phyloP scores from a whole-genome alignment of 1,140 invertebrate species.

The Hydropsyche tenuis region DNA sequence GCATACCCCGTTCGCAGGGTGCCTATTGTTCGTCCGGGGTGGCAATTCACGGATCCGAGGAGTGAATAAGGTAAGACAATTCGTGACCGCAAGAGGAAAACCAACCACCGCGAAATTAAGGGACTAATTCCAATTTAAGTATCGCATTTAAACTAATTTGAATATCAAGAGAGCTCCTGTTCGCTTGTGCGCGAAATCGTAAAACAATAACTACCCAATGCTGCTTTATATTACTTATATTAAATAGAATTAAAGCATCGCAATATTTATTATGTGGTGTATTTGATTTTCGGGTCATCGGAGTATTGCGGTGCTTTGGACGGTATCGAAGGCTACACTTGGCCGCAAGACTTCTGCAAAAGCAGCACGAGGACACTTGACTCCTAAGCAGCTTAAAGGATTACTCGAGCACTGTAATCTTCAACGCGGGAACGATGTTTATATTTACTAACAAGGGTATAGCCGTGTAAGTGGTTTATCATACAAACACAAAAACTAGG shows the following conservation, averaged over 20 bases:
- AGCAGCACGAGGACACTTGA: constrained; percentile 34
- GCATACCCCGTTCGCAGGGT: background rate
- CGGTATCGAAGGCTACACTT: background rate
- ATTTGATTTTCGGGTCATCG: background rate
- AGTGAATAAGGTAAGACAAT: constrained; percentile 29
- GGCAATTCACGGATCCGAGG: constrained; percentile 15
- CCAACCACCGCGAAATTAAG: constrained; percentile 28
- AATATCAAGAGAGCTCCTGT: constrained; percentile 12
- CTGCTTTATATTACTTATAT: too few relatives aligned
- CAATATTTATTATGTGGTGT: too few relatives aligned
- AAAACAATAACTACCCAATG: constrained; percentile 2
- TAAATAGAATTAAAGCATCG: too few relatives aligned
- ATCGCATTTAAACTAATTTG: constrained; percentile 28
- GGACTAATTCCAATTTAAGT: constrained; percentile 27
- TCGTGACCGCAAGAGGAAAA: constrained; percentile 28
- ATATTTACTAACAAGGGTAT: constrained; percentile 49
- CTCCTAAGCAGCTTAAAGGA: constrained; percentile 49
- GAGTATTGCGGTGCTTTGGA: background rate
- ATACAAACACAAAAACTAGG: constrained; percentile 31
- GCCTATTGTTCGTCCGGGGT: background rate
- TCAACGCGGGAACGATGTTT: constrained; percentile 43
- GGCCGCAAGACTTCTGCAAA: constrained; percentile 16
- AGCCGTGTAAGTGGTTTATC: constrained; percentile 43
- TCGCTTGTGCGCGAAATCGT: constrained; percentile 8
- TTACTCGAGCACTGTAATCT: constrained; percentile 46